These are phyloP conservation scores for Drosophila neutralis DNA, from an alignment of 2,888 invertebrate species.

Conservation along the genomic window DNA sequence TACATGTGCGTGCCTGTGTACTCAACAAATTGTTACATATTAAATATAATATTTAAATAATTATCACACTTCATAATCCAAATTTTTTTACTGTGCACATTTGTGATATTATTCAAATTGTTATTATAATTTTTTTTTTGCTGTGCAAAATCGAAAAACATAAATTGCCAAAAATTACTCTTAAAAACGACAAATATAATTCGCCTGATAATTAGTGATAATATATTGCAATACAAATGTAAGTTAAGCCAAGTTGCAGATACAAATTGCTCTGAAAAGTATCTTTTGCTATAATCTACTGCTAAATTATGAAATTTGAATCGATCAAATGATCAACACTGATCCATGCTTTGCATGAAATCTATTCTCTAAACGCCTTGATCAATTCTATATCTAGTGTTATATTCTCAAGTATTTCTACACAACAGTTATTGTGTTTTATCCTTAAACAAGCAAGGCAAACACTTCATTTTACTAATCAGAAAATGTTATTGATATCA, in stretches of 20 bases:
- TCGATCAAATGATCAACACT: neutral
- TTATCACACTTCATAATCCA: conserved; percentile 22
- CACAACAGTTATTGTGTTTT: neutral
- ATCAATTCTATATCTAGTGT: neutral
- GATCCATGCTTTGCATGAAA: neutral
- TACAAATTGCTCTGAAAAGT: neutral
- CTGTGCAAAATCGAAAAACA: conserved; percentile 18
- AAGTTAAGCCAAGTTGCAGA: conserved; percentile 6
- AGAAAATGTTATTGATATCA: neutral
- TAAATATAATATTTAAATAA: conserved; percentile 16
- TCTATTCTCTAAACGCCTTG: neutral
- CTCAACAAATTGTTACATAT: conserved; percentile 13
- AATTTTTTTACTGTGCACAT: conserved; percentile 50
- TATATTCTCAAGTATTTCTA: neutral
- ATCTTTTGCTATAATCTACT: neutral
- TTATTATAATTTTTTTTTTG: conserved; percentile 14
- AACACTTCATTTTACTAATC: neutral
- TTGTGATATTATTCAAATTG: conserved; percentile 43
- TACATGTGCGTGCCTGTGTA: conserved; percentile 6
- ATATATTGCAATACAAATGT: conserved; percentile 17
- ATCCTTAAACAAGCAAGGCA: neutral
- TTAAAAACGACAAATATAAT: neutral
- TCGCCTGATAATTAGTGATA: neutral
- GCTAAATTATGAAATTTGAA: neutral
- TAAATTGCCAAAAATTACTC: conserved; percentile 6